Conservation (phyloP, 2,888 invertebrate species). For the Ecdyonurus torrentis region DNA sequence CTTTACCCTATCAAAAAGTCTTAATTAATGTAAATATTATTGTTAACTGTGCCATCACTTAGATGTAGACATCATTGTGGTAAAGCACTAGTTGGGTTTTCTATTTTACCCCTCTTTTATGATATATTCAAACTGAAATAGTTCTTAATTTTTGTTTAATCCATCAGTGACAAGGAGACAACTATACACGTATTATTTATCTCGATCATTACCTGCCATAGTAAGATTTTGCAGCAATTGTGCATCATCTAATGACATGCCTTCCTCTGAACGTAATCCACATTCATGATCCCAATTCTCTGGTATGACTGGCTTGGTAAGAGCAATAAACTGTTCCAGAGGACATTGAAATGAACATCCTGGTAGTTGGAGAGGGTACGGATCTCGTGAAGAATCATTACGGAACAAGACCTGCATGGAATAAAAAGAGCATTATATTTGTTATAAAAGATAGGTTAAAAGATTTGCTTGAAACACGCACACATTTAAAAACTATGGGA, state of each 20-base stretch:
- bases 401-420: conserved; percentile 55
- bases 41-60: too few relatives aligned
- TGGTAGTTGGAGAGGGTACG: conserved; percentile 40
- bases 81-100: neutral
- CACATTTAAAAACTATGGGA: too few relatives aligned
- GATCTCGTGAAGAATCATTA: conserved; percentile 38
- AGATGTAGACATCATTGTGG: neutral
- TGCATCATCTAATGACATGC: neutral
- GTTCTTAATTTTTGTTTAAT: too few relatives aligned
- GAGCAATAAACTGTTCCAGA: conserved; percentile 34
- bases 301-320: conserved; percentile 42
- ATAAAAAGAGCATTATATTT: too few relatives aligned
- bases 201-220: neutral
- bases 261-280: neutral
- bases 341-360: conserved; percentile 47
- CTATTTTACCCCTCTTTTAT: too few relatives aligned
- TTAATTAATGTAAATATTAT: too few relatives aligned
- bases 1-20: too few relatives aligned
- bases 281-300: conserved; percentile 54
- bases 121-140: too few relatives aligned
- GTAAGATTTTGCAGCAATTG: neutral
- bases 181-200: too few relatives aligned
- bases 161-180: too few relatives aligned
- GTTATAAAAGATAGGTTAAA: too few relatives aligned
- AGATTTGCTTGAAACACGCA: too few relatives aligned